These are phyloP conservation scores for Eilema griseolum DNA, from an alignment of 2,888 invertebrate species.

Conservation along the genomic window DNA sequence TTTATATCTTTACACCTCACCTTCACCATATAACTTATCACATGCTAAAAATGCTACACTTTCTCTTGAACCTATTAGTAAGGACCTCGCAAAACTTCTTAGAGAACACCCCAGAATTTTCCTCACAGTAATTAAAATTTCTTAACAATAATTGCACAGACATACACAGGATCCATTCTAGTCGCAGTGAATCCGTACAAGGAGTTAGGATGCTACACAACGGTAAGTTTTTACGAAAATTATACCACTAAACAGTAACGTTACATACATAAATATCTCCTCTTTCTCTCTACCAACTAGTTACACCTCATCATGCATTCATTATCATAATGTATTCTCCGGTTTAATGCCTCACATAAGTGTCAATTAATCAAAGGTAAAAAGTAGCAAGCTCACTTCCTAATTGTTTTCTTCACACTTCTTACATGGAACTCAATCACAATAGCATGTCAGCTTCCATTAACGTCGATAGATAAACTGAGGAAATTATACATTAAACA, in stretches of 20 bases:
- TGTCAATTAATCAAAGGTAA: constrained; percentile 3
- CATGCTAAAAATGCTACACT: too few relatives aligned
- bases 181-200: constrained; percentile 98
- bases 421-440: constrained; percentile 49
- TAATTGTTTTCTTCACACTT: constrained; percentile 55
- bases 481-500: constrained; percentile 52
- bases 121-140: constrained; percentile 60
- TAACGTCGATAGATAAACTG: constrained; percentile 44
- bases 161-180: constrained; percentile 96
- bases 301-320: background rate
- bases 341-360: constrained; percentile 3
- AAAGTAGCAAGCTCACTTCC: constrained; percentile 24
- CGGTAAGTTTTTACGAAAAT: constrained; percentile 88
- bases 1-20: too few relatives aligned
- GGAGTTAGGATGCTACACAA: constrained; percentile 94
- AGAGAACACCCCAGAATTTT: too few relatives aligned
- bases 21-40: too few relatives aligned
- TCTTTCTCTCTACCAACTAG: background rate
- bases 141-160: constrained; percentile 89
- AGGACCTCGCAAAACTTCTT: too few relatives aligned
- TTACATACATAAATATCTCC: background rate
- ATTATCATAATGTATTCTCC: background rate
- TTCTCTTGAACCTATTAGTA: too few relatives aligned
- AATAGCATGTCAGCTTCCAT: constrained; percentile 53
- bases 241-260: background rate